Evolutionary conservation across 2,888 invertebrate genomes (phyloP).

Genomic region (Tubiluchus corallicola): DNA sequence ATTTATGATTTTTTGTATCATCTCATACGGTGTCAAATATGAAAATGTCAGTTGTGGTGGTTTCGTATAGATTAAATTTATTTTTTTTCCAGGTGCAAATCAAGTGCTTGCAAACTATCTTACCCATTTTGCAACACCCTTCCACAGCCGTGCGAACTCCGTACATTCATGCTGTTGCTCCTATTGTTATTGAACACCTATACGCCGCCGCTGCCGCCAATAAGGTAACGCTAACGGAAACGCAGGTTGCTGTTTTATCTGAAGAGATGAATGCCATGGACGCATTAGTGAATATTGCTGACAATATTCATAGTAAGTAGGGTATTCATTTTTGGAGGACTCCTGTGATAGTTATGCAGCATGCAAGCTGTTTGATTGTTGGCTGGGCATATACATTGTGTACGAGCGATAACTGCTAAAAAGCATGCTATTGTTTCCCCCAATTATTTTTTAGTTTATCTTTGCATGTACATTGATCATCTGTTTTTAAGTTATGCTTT

Average conservation of each 20-base stretch:
- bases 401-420: no score
- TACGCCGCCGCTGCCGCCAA: constrained; percentile 43
- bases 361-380: no score
- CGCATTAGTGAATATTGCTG: constrained; percentile 48
- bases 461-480: no score
- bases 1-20: no score
- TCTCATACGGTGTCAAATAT: no score
- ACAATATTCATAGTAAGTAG: constrained; percentile 55
- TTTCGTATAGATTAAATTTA: no score
- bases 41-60: no score
- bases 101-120: constrained; percentile 57
- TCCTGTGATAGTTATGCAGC: no score
- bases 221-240: constrained; percentile 39
- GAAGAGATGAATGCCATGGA: constrained; percentile 57
- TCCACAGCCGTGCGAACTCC: constrained; percentile 50
- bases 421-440: no score
- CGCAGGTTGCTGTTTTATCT: constrained; percentile 47
- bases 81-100: constrained; percentile 41
- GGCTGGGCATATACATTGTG: constrained; percentile 8
- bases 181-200: constrained; percentile 53
- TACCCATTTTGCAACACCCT: constrained; percentile 52
- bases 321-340: no score
- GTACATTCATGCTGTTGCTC: constrained; percentile 61
- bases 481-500: no score
- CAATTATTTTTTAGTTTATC: no score